These are phyloP conservation scores for Thaleichthys pacificus DNA, from an alignment of 2,797 vertebrate genomes.

Conservation along the genomic window DNA sequence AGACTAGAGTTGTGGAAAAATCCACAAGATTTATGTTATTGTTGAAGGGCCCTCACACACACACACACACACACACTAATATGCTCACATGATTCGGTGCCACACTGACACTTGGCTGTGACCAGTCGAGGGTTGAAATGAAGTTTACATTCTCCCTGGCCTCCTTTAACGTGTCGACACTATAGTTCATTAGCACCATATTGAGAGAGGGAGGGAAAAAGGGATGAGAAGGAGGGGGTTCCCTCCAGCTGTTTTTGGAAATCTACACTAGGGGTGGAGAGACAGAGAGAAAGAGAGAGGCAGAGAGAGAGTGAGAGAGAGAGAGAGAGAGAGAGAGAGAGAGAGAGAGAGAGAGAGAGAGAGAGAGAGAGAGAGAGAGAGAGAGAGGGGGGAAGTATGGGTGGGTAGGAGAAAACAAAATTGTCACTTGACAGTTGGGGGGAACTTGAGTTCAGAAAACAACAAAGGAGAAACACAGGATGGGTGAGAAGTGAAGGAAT, in stretches of 20 bases:
- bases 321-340: constrained; percentile 20
- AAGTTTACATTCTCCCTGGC: constrained; percentile 39
- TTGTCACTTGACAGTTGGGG: neutral
- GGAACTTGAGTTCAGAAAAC: neutral
- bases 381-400: constrained; percentile 55
- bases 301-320: constrained; percentile 35
- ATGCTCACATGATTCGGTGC: constrained; percentile 60
- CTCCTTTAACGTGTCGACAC: constrained; percentile 16
- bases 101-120: constrained; percentile 59
- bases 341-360: constrained; percentile 21
- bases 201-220: constrained; percentile 62
- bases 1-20: constrained; percentile 30
- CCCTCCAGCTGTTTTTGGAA: constrained; percentile 39
- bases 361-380: constrained; percentile 22
- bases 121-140: constrained; percentile 54
- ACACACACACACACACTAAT: constrained; percentile 64
- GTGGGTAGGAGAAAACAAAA: neutral
- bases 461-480: neutral
- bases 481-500: neutral
- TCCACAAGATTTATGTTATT: constrained; percentile 31
- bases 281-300: constrained; percentile 9
- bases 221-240: constrained; percentile 31
- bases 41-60: constrained; percentile 22
- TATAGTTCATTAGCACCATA: constrained; percentile 70
- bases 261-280: constrained; percentile 16